These are phyloP conservation scores for Troilus luridus DNA, from an alignment of 2,888 invertebrate species.

Conservation along the genomic window DNA sequence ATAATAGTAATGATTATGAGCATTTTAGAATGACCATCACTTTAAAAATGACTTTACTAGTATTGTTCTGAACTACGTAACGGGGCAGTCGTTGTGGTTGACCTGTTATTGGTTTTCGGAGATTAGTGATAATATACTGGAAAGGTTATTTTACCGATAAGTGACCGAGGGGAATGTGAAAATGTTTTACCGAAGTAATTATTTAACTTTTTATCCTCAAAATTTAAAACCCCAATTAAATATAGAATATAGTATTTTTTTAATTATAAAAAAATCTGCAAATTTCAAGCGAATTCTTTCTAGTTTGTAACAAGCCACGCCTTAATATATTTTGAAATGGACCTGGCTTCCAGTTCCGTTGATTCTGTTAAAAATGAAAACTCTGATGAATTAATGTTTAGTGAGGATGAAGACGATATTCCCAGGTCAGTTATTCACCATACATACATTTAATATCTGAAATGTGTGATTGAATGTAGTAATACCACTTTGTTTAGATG, in stretches of 20 bases:
- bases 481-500: conserved; percentile 59
- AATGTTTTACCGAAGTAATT: conserved; percentile 10
- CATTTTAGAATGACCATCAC: not conserved
- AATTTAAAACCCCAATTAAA: not conserved
- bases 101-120: conserved; percentile 44
- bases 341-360: conserved; percentile 55
- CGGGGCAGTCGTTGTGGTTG: not conserved
- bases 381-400: conserved; percentile 47
- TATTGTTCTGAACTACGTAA: not conserved
- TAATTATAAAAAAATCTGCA: not conserved
- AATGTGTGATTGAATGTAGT: conserved; percentile 50
- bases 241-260: not conserved
- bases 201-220: not conserved
- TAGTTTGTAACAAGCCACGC: conserved; percentile 57
- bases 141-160: conserved; percentile 60
- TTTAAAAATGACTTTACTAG: not conserved
- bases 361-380: conserved; percentile 46
- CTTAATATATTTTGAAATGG: conserved; percentile 57
- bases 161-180: conserved; percentile 33
- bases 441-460: conserved; percentile 26
- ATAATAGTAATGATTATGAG: not conserved
- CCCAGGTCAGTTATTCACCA: conserved; percentile 55
- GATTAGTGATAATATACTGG: conserved; percentile 54
- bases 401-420: conserved; percentile 58
- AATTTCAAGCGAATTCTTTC: not conserved